phyloP scores from a whole-genome alignment of 2,888 invertebrate genomes.

The Brachypalpus laphriformis region DNA sequence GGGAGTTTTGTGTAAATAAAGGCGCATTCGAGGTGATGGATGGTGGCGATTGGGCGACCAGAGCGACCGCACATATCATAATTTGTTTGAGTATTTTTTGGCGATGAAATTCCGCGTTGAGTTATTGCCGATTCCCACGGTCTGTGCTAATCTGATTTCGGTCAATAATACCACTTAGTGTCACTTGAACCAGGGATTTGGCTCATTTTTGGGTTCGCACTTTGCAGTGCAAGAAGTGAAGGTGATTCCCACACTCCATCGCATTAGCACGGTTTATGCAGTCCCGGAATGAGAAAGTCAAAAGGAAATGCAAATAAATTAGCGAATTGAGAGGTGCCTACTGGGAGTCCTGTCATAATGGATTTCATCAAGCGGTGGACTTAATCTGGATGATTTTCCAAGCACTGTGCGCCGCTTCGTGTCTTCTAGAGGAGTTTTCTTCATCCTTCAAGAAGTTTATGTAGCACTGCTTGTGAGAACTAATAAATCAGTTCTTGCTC shows the following conservation, averaged over 20 bases:
- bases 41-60: background rate
- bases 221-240: constrained; percentile 22
- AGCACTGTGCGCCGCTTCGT: background rate
- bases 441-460: background rate
- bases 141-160: constrained; percentile 55
- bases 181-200: constrained; percentile 53
- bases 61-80: constrained; percentile 69
- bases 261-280: constrained; percentile 62
- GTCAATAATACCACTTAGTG: constrained; percentile 62
- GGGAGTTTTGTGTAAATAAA: constrained; percentile 53
- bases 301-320: constrained; percentile 11
- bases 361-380: constrained; percentile 20
- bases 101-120: constrained; percentile 39
- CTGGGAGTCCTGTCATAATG: constrained; percentile 37
- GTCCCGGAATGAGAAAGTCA: background rate
- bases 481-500: too few species aligned
- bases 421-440: background rate
- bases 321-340: constrained; percentile 28
- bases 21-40: background rate
- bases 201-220: background rate
- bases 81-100: constrained; percentile 48
- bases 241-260: constrained; percentile 65
- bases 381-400: constrained; percentile 27
- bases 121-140: constrained; percentile 66
- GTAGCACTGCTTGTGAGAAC: too few species aligned